Conservation (phyloP, 2,113 vertebrate species). For the Galemys pyrenaicus region DNA sequence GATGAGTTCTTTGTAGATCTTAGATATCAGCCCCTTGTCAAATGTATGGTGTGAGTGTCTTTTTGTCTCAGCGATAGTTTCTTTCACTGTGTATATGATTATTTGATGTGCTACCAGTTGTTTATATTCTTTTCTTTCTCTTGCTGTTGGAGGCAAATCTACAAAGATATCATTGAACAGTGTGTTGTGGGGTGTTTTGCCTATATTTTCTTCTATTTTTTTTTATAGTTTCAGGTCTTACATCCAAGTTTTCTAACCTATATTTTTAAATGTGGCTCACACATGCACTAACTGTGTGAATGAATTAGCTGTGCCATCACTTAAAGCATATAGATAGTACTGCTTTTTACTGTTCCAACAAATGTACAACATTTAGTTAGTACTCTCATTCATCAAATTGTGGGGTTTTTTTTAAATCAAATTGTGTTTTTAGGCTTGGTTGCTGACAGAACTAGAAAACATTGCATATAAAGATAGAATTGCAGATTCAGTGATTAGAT, state of each 20-base stretch:
- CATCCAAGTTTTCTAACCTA: not conserved
- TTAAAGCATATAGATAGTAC: not conserved
- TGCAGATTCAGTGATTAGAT: not conserved
- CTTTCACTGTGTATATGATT: too few relatives aligned
- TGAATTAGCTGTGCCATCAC: not conserved
- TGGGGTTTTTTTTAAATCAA: too few relatives aligned
- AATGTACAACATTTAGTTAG: not conserved
- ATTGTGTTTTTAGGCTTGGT: not conserved
- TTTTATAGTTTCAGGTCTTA: not conserved
- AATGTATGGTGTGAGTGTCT: too few relatives aligned
- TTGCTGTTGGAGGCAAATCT: too few relatives aligned
- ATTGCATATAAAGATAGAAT: not conserved
- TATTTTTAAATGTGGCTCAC: not conserved
- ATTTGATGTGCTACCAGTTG: too few relatives aligned
- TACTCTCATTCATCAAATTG: not conserved
- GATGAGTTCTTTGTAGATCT: too few relatives aligned
- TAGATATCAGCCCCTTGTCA: too few relatives aligned
- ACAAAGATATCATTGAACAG: too few relatives aligned
- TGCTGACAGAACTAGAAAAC: conserved; percentile 20
- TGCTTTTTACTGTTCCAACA: conserved; percentile 22
- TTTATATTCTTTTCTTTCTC: too few relatives aligned
- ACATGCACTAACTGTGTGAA: not conserved
- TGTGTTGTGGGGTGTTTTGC: too few relatives aligned
- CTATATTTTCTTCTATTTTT: too few relatives aligned
- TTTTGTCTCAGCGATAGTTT: too few relatives aligned